Base-by-base conservation (phyloP, 2,888 invertebrate genomes). In the Invenusta paracnida region DNA sequence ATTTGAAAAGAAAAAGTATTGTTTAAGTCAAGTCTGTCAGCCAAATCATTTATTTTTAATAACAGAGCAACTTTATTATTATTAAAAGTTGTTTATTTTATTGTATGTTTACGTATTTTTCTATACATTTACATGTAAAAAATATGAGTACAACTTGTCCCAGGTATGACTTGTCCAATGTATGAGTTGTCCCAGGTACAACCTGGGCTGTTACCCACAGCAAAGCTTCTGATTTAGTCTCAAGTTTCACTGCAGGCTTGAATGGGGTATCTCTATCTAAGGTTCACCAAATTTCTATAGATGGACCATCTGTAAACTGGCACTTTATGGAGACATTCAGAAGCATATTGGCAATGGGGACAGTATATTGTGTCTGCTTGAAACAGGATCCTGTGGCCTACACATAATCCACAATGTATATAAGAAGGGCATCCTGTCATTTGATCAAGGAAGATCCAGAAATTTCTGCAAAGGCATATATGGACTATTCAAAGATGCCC, bases 401-500 rank as follows among this genome's bases (percentile, higher is more conserved):
- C 88, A 88, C 82, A 87, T 85, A 27, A 83, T 88, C 5, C 88
- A 88, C 73, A 88, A 88, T 67, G 67, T 82, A 11, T 88, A 88
- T 81, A 88, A 88, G 83, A 30, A 86, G 25, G 25, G 87, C 0
- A 81, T 67, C 28, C 81, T 48, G 23, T 84, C 86, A 23, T 84
- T 87, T 23, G 86, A 67, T n/a, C n/a, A 83, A 88, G 88, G 88
- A 83, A n/a, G 73, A 25, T 90, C 29, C 84, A 86, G 2, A 79
- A 83, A 83, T 88, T 89, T 85, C 87, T 90, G 25, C 84, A 85
- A 28, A 87, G 88, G n/a, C 66, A 13, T 88, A n/a, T 89, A 89
- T 73, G 87, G 88, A 73, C 86, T 90, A 1, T 90, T 90, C 83
- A 88, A 90, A 84, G 88, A 90, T 85, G 87, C 88, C 5, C 89